Evolutionary conservation across 2,797 vertebrate species (phyloP).

Genomic region (Podarcis siculus): DNA sequence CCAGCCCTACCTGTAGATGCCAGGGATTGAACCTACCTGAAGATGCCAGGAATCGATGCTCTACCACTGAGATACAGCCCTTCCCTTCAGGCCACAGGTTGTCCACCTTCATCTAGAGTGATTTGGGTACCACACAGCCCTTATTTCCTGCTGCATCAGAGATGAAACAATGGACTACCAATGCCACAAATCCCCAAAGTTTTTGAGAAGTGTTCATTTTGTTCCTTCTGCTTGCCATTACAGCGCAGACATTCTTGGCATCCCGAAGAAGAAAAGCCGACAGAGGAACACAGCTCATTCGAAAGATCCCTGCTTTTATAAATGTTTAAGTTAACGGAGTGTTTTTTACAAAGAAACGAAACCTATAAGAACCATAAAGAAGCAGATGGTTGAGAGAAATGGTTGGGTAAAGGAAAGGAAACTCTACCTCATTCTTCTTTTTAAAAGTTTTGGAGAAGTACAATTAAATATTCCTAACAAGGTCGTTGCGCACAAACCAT

Average conservation of each 20-base stretch:
- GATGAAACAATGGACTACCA: not conserved
- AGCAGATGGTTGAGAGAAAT: conserved; percentile 58
- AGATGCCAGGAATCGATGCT: too few species aligned
- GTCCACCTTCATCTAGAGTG: too few species aligned
- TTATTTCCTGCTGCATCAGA: not conserved
- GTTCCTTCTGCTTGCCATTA: not conserved
- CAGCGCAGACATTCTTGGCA: conserved; percentile 30
- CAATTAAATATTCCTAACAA: conserved; percentile 68
- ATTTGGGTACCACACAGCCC: too few species aligned
- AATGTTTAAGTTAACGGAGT: conserved; percentile 50
- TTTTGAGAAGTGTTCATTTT: not conserved
- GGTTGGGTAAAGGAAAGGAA: conserved; percentile 69
- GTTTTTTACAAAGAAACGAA: conserved; percentile 55
- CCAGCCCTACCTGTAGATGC: too few species aligned
- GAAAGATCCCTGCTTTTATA: conserved; percentile 52
- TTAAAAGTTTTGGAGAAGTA: conserved; percentile 77
- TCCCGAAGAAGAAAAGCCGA: conserved; percentile 20
- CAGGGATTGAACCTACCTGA: too few species aligned
- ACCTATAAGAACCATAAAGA: conserved; percentile 54
- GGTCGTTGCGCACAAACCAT: conserved; percentile 66
- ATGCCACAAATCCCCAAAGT: not conserved
- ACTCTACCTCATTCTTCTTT: conserved; percentile 77
- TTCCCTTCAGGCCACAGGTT: too few species aligned
- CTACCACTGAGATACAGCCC: too few species aligned
- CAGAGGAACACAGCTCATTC: conserved; percentile 41